phyloP scores from a whole-genome alignment of 2,113 vertebrate species.

The Cyprichromis sp. region DNA sequence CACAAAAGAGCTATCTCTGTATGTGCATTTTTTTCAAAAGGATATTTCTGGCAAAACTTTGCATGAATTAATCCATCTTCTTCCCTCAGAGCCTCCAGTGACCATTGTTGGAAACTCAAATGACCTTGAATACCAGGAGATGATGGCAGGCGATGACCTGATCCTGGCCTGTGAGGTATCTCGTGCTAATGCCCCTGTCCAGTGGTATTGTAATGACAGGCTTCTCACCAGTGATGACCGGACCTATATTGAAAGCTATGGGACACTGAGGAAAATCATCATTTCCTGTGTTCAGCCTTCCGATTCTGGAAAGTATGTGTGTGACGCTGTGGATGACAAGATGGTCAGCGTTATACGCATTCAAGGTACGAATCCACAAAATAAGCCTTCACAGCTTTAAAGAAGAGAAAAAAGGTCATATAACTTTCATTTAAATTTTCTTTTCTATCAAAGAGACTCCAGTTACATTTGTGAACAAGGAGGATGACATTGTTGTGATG shows the following conservation, averaged over 20 bases:
- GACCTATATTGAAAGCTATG: constrained; percentile 60
- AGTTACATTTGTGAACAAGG: constrained; percentile 74
- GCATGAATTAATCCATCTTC: background rate
- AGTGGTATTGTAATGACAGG: constrained; percentile 64
- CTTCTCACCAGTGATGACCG: constrained; percentile 48
- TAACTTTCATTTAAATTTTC: background rate
- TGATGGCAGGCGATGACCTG: constrained; percentile 74
- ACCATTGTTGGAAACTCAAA: constrained; percentile 70
- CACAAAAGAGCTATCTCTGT: background rate
- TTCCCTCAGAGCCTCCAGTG: constrained; percentile 75
- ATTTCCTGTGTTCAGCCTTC: constrained; percentile 53
- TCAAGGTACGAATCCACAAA: constrained; percentile 51
- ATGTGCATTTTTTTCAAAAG: background rate
- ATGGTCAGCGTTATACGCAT: constrained; percentile 64
- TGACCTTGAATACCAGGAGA: constrained; percentile 48
- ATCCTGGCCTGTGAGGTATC: constrained; percentile 78
- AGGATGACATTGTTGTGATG: constrained; percentile 61
- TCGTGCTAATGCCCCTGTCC: constrained; percentile 52
- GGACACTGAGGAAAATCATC: constrained; percentile 68
- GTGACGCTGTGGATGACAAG: constrained; percentile 67
- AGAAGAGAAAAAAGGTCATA: too few species aligned
- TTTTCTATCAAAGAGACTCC: constrained; percentile 57
- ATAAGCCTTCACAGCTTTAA: background rate
- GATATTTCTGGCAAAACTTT: background rate
- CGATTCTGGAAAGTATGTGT: constrained; percentile 73